Evolutionary conservation across 2,113 vertebrate species (phyloP).

Genomic region (Psephotus haematonotus): DNA sequence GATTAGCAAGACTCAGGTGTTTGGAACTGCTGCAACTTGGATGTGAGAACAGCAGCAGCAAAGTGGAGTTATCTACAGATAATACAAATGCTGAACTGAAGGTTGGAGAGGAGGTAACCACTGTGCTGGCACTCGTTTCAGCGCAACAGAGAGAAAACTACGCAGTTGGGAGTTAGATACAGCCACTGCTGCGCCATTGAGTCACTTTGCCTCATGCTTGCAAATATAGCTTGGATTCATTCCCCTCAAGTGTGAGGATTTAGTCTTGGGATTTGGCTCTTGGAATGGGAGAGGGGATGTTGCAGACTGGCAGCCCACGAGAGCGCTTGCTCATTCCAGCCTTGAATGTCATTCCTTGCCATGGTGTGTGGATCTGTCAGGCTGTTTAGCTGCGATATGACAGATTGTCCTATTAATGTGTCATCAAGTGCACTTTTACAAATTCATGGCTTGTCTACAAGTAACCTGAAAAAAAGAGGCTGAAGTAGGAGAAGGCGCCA

Average conservation of each 20-base stretch:
- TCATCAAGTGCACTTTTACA: slow-evolving; percentile 67
- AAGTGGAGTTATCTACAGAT: neutral
- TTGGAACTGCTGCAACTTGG: neutral
- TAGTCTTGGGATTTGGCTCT: neutral
- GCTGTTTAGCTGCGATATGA: slow-evolving; percentile 65
- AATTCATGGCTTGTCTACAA: slow-evolving; percentile 66
- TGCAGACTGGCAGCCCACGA: neutral
- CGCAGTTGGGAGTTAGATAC: rapidly evolving
- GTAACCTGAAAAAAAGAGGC: slow-evolving; percentile 58
- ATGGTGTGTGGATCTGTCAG: slow-evolving; percentile 50
- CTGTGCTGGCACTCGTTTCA: neutral
- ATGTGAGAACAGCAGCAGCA: neutral
- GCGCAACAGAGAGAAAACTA: neutral
- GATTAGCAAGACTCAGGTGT: neutral
- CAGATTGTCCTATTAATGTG: slow-evolving; percentile 73
- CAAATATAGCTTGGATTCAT: neutral
- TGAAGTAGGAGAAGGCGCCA: slow-evolving; percentile 69
- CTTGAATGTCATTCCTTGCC: slow-evolving; percentile 8
- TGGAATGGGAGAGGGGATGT: neutral
- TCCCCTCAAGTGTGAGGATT: neutral
- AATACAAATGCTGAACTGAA: neutral
- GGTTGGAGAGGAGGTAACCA: neutral
- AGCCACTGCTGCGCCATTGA: neutral
- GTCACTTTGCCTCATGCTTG: neutral
- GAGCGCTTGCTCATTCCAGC: neutral